Percentiles rank a stretch among this genome's conserved stretches.
Evolutionary conservation across 2,797 vertebrate species (phyloP).

Genomic region (Mergus octosetaceus): DNA sequence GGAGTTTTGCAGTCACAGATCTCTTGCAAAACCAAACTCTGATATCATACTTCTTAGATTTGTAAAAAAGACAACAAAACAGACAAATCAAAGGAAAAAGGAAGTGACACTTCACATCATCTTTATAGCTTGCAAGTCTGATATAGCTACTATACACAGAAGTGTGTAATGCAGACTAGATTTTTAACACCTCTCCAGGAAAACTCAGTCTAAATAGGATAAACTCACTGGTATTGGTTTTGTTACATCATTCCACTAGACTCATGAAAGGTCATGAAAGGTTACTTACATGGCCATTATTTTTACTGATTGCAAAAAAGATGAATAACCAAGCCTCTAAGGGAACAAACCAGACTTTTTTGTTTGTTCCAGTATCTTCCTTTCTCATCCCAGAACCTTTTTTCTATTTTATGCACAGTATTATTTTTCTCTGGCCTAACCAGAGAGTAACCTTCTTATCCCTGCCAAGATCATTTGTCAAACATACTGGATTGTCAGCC

Average conservation of each 20-base stretch:
- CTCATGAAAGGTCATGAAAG: accelerated
- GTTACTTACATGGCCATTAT: not conserved
- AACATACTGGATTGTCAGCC: not conserved
- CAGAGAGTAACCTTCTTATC: not conserved
- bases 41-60: not conserved
- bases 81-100: not conserved
- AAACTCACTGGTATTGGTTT: not conserved
- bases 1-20: not conserved
- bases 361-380: not conserved
- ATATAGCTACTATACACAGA: not conserved
- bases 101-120: not conserved
- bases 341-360: not conserved
- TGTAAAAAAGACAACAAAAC: not conserved
- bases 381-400: not conserved
- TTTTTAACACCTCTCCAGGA: not conserved
- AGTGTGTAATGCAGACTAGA: not conserved
- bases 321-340: not conserved
- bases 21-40: not conserved
- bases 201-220: not conserved
- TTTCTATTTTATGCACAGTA: not conserved
- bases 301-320: not conserved
- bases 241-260: not conserved
- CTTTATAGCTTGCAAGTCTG: not conserved
- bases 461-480: not conserved
- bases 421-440: not conserved